Evolutionary conservation across 2,888 invertebrate genomes (phyloP), one percentile per base, ranked within the genome.

Genomic region (Clostera curtula): DNA sequence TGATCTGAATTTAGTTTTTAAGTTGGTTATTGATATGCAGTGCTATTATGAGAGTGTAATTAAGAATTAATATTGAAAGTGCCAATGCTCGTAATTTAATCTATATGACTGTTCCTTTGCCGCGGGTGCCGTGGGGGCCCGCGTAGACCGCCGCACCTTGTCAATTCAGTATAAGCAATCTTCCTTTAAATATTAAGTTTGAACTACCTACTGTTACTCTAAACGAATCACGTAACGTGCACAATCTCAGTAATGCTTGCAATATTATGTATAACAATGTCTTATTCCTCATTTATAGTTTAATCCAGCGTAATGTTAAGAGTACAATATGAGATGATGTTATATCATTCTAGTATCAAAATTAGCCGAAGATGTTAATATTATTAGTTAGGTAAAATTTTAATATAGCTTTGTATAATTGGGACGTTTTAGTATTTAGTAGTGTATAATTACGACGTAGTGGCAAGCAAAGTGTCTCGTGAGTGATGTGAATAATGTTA

Each of bases 1-100:
- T 85, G 85, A 85, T 85, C 85, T 85, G 85, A 84, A 83, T 82
- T 85, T 84, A 84, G 85, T 85, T 85, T 83, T 80, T 84, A 85
- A 85, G 85, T 85, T 85, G 83, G 72, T 85, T 83, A 79, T 80
- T 74, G 66, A 79, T 82, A 74, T 72, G 79, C 84, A 83, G 83
- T 83, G 83, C 83, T 84, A 82, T 77, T 80, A 80, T 75, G 72
- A 76, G 71, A 70, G 72, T 79, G 74, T 83, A 80, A 75, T 79
- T 84, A 80, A 83, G 76, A 72, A 71, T 73, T 77, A 82, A 82
- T 82, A 79, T 77, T 83, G 76, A 83, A 83, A 84, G 85, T 85
- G 85, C 85, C 85, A 85, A 85, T 85, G 84, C 84, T 85, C 84
- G 80, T 85, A 80, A 77, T 84, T 66, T 83, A 79, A 82, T 77